Conservation (phyloP, 1,140 invertebrate genomes). For the Pogonomyrmex californicus region DNA sequence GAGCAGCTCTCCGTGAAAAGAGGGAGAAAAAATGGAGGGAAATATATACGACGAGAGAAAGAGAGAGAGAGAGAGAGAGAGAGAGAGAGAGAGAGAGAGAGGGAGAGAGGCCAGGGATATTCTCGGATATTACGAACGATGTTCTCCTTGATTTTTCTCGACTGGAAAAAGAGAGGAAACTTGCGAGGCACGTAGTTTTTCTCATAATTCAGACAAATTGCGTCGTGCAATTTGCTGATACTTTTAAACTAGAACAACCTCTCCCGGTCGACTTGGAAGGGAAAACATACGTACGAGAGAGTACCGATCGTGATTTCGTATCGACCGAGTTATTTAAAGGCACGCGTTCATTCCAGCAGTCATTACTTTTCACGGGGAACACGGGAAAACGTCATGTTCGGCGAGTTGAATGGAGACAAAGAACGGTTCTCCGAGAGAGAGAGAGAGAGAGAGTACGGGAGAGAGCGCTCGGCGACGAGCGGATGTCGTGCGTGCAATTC, state of each 20-base stretch:
- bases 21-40: slow-evolving; percentile 36
- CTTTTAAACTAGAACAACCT: not conserved
- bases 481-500: slow-evolving; percentile 28
- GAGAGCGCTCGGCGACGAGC: not conserved
- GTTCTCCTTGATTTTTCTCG: slow-evolving; percentile 15
- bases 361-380: slow-evolving; percentile 4
- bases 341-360: not conserved
- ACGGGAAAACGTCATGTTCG: not conserved
- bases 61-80: too few relatives aligned
- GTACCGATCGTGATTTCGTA: slow-evolving; percentile 9
- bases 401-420: not conserved
- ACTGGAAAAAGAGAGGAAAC: not conserved
- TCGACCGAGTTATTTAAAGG: slow-evolving; percentile 32
- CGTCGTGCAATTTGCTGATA: not conserved
- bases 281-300: not conserved
- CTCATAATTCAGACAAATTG: slow-evolving; percentile 5
- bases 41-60: not conserved
- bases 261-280: not conserved
- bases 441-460: slow-evolving; percentile 1
- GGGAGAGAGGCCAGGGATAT: not conserved
- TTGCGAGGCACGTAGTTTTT: not conserved
- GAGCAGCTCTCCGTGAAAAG: too few relatives aligned
- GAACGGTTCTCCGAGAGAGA: too few relatives aligned
- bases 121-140: slow-evolving; percentile 13
- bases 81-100: slow-evolving; percentile 19